phyloP scores from a whole-genome alignment of 1,140 invertebrate genomes.

The Drosophila athabasca region DNA sequence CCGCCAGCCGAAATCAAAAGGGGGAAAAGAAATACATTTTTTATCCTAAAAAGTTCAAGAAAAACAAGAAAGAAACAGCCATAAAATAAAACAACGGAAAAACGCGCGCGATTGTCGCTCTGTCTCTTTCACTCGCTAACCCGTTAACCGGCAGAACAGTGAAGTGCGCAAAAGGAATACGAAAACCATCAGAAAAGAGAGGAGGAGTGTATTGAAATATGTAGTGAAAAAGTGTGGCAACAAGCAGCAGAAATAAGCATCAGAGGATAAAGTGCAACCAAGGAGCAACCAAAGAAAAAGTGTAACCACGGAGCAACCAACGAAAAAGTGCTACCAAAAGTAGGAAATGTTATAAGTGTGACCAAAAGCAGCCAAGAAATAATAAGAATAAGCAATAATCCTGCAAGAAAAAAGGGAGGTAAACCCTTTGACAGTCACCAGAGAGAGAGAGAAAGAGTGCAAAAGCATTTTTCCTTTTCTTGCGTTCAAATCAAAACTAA shows the following conservation, averaged over 20 bases:
- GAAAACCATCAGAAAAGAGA: too few species aligned
- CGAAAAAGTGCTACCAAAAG: slow-evolving; percentile 4
- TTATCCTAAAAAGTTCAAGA: slow-evolving; percentile 1
- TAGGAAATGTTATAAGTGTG: slow-evolving; percentile 11
- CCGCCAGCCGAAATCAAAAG: slow-evolving; percentile 38
- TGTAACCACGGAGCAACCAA: too few species aligned
- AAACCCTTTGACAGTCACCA: slow-evolving; percentile 2
- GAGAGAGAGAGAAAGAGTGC: neutral
- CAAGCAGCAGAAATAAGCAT: too few species aligned
- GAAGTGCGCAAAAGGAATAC: too few species aligned
- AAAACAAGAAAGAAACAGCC: slow-evolving; percentile 30
- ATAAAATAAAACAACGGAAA: slow-evolving; percentile 24
- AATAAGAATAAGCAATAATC: too few species aligned
- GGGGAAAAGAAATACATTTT: neutral
- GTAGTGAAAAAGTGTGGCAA: too few species aligned
- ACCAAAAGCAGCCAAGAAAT: neutral
- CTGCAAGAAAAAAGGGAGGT: neutral
- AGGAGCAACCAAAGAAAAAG: too few species aligned
- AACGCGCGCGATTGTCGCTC: too few species aligned
- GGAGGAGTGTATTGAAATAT: too few species aligned
- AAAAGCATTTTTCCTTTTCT: neutral
- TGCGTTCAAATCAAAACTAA: slow-evolving; percentile 27
- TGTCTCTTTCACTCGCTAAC: too few species aligned
- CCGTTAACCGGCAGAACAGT: too few species aligned
- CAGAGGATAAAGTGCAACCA: too few species aligned